Percentiles rank a stretch among this genome's conserved stretches.
Conservation (phyloP, 2,797 vertebrate species). For the Morelia viridis region DNA sequence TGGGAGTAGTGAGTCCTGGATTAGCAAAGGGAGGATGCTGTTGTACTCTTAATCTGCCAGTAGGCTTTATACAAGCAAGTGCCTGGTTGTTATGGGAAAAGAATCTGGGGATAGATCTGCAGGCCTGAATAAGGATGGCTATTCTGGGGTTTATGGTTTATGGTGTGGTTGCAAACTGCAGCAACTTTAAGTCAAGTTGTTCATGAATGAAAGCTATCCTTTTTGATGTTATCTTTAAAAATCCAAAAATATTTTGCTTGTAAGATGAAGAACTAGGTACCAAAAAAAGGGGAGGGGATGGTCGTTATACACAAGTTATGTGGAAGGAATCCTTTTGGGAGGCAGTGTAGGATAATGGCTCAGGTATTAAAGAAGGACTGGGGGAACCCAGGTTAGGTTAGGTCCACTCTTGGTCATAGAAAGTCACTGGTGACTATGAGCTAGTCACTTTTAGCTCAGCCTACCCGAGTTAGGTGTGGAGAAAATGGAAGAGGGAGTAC, state of each 20-base stretch:
- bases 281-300: not conserved
- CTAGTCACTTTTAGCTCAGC: not conserved
- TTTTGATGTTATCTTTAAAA: slow-evolving; percentile 8
- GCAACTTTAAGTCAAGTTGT: not conserved
- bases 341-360: not conserved
- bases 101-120: not conserved
- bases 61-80: not conserved
- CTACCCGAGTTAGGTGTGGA: not conserved
- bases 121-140: not conserved
- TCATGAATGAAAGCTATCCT: slow-evolving; percentile 10
- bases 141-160: not conserved
- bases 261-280: slow-evolving; percentile 5
- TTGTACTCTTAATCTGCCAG: not conserved
- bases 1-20: not conserved
- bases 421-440: not conserved
- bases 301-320: not conserved
- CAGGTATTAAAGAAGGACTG: not conserved
- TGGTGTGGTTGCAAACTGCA: not conserved
- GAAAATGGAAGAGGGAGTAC: not conserved
- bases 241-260: not conserved
- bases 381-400: not conserved
- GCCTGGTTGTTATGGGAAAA: not conserved
- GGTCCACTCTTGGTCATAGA: not conserved
- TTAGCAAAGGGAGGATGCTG: not conserved
- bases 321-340: not conserved